Base-by-base conservation (phyloP, 2,113 vertebrate genomes). In the Psittacus erithacus region DNA sequence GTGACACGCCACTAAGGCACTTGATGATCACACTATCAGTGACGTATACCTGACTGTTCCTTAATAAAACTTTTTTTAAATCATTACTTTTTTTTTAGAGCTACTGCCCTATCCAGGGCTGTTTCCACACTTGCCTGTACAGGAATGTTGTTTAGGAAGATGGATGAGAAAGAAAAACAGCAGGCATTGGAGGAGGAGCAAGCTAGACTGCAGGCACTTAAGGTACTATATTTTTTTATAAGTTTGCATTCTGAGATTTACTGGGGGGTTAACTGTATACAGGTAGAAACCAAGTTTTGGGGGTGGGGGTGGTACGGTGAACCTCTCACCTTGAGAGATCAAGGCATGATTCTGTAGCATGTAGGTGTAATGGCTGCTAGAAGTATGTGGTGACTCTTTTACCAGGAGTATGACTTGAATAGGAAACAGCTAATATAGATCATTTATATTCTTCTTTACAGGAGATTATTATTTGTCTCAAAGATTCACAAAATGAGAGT, bases 181-280 rank as follows among this genome's bases (percentile, higher is more conserved):
- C 99, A 98, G 88, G 99, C 99, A 4, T 74, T 99, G 93, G 99
- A 99, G 96, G 99, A 99, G 74, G 99, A 99, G 18, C 99, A 99
- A 96, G 98, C 98, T 71, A 96, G 98, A 68, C 97, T 99, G 92
- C 99, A 99, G 95, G 98, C 98, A 22, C 98, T 99, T 6, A 99
- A 99, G 99, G 99, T 99, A 92, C 12, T 17, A 2, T 50, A 5
- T 59, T 25, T 89, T 89, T 70, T 76, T 38, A 49, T 4, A 24
- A 53, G 17, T 50, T 74, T 41, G 9, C 85, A 20, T 86, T 88
- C 44, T 4, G 17, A 31, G 8, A 5, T 35, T 17, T 28, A n/a
- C 25, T 74, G 5, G 31, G 12, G 33, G 31, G 3, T 57, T 22
- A 17, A 41, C 13, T 69, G 18, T 6, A 20, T 47, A n/a, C 4